Evolutionary conservation across 2,113 vertebrate genomes (phyloP).

Genomic region (Ardeotis arabs): DNA sequence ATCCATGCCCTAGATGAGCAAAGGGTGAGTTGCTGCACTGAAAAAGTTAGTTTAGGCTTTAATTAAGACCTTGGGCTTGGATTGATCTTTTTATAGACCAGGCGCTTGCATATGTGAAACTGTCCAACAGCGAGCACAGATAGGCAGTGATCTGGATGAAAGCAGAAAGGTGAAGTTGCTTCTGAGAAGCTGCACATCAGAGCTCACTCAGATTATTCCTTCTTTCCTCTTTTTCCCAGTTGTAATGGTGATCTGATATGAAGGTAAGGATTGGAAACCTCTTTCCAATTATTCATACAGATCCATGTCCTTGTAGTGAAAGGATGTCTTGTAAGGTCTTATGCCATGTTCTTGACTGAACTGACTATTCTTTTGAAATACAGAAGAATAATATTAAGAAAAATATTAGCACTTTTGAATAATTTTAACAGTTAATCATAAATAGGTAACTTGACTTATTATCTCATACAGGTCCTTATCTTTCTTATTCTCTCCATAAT

Average conservation of each 20-base stretch:
- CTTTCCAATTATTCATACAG: not conserved
- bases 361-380: not conserved
- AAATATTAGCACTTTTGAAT: not conserved
- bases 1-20: not conserved
- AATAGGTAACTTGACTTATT: not conserved
- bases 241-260: not conserved
- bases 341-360: not conserved
- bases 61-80: not conserved
- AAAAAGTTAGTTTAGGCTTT: not conserved
- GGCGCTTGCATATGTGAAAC: not conserved
- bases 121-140: not conserved
- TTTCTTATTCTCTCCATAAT: not conserved
- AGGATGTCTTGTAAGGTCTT: not conserved
- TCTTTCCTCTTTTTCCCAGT: not conserved
- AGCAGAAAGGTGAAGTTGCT: not conserved
- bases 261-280: not conserved
- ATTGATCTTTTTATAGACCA: not conserved
- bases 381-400: not conserved
- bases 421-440: not conserved
- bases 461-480: not conserved
- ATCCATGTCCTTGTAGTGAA: not conserved
- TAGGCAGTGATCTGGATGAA: not conserved
- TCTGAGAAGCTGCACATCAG: not conserved
- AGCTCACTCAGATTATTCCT: not conserved
- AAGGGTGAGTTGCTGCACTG: not conserved